Evolutionary conservation across 2,888 invertebrate genomes (phyloP), one percentile per base, ranked within the genome.

Genomic region (Agrochola macilenta): DNA sequence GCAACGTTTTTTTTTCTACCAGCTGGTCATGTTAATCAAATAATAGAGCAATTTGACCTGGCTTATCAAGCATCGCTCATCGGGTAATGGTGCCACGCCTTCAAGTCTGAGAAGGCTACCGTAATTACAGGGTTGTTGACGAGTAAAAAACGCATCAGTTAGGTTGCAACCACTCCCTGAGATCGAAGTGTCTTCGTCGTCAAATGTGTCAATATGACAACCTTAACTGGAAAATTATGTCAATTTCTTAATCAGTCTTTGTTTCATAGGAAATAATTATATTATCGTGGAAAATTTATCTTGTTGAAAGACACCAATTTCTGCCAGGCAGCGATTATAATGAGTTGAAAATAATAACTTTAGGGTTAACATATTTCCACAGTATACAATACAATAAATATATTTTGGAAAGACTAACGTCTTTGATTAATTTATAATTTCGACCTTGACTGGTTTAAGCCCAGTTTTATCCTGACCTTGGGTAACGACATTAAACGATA

Each of bases 51-150:
- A 90, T 92, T 91, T 89, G 87, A 88, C 84, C 87, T 87, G 77
- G 79, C 70, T 83, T 90, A 90, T 92, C 89, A 85, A 76, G 69
- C 87, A 91, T 92, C 91, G 74, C 84, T 91, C 90, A 93, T 93
- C 88, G 83, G 68, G 80, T 92, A 93, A 93, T 93, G 90, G 92
- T 76, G 73, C 89, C 92, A 87, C 92, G 75, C 92, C 92, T 82
- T 85, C n/a, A 85, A 84, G 83, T 83, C 83, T 85, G 85, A 89
- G 85, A 72, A 84, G 80, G 78, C 49, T 74, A 70, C 66, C 74
- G 73, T 74, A 79, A 79, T 82, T 78, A 81, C 14, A 63, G 68
- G 49, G 49, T 57, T 57, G 61, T 75, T 43, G 54, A 57, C 70
- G 46, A 61, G 69, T 72, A 60, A 54, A 71, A 64, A 71, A 69